Evolutionary conservation across 2,797 vertebrate species (phyloP), one percentile per base, ranked within the genome.

Genomic region (Scomberomorus guttatus): DNA sequence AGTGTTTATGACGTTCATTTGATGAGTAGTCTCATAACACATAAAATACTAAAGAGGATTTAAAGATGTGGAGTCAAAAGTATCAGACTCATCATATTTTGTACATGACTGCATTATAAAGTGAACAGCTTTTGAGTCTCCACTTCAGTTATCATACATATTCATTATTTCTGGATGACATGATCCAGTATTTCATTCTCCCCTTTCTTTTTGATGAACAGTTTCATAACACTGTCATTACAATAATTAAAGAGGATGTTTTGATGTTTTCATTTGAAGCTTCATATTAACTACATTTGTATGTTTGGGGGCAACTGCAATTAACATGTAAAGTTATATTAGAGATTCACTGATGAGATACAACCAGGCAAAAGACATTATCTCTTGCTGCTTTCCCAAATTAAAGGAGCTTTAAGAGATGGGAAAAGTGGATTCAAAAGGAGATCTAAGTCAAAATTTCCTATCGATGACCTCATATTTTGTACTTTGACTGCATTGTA

Each of bases 171-270:
- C 34, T 17, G 24, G 13, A 9, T 29, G 46, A 22, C 17, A 46
- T 6, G 6, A 5, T 32, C 29, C 29, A 32, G 29, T 32, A 32
- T 55, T 46, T 51, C 17, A 39, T 39, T n/a, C n/a, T n/a, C n/a
- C n/a, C n/a, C n/a, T n/a, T n/a, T n/a, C 46, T 67, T 32, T 54
- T 59, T 25, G n/a, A 67, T 32, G 50, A 67, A 22, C 2, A 55
- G 3, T 7, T 54, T 54, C 32, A 54, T 4, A 27, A 20, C 9
- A 56, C 3, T 37, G 10, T 25, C 52, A 29, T 44, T 56, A 20
- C 52, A 15, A 27, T 27, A 20, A 55, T 42, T 42, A 18, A 32
- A 32, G 29, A 32, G 29, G 29, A 52, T 32, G 22, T 12, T 37
- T 37, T 37, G 37, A 37, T 32, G 22, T 12, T 37, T 37, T 37